Evolutionary conservation across 1,140 invertebrate species (phyloP), one percentile per base, ranked within the genome.

Genomic region (Dreissena rostriformis): DNA sequence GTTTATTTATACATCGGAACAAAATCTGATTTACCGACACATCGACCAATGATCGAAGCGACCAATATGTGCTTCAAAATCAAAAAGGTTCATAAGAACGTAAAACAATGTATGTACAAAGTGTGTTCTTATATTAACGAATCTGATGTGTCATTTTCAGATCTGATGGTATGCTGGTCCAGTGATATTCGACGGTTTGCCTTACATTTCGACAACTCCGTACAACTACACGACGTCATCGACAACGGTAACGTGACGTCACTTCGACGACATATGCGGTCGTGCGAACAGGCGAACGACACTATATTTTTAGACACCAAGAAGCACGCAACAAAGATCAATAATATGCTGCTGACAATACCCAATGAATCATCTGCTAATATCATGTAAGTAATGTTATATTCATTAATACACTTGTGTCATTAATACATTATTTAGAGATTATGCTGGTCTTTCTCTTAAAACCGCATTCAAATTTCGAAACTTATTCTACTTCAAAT

Each of bases 121-220:
- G 39, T 39, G 8, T 39, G 8, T 39, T 2, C 39, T 39, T 39
- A 39, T 39, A 39, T 39, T 39, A 39, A 39, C 8, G 39, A 39
- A 39, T 39, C 39, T 5, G 39, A 39, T 8, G 4, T 39, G 2
- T 2, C 39, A 61, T 12, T 78, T 78, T 24, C 76, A 78, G 76
- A n/a, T 29, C 51, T 78, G n/a, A 39, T 78, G 11, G 65, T 78
- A 15, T 78, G 76, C 61, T 78, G 63, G 76, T 61, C 51, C 7
- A 53, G 68, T 26, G 51, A 78, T 26, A 28, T 78, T 19, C 49
- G 52, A 53, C 39, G 76, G 51, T 78, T 78, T 78, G 76, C 76
- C 63, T 68, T 78, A 66, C 76, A 78, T 22, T 78, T 78, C 17
- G 76, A 78, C 22, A 53, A 68, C 52, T 53, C 76, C 19, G 52